Base-by-base conservation (phyloP, 2,113 vertebrate species). In the Cottus gobio region DNA sequence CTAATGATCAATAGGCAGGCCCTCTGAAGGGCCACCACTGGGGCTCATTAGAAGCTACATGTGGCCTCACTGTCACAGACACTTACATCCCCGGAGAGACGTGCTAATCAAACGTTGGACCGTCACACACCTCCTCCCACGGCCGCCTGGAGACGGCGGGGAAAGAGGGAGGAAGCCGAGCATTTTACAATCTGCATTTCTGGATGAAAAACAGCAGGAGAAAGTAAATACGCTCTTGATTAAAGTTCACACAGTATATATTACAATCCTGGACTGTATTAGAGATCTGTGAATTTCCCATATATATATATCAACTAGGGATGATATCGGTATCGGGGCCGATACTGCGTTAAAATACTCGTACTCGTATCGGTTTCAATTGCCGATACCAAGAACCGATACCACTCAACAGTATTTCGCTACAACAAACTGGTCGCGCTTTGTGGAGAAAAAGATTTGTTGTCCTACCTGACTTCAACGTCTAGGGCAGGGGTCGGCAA, bases 41-140 rank as follows among this genome's bases (percentile, higher is more conserved):
- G 90, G 89, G 85, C 91, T 93, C 93, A 93, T 93, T 93, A 93
- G 85, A 91, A 89, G 87, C 80, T 88, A 85, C 89, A 86, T 86
- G 75, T 78, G 85, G 81, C 87, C 73, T 13, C 62, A 71, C 79
- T 87, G 80, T 87, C 82, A 48, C 72, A 62, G 24, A 64, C 82
- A 71, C 57, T 60, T 67, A 80, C 56, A 46, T 89, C 87, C 79
- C 89, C 34, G 50, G 85, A 89, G 90, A 86, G 71, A 37, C 63
- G 37, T 82, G 77, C 89, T 90, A 84, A 90, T 91, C 91, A 92
- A 91, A 92, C 78, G 80, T 54, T 37, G 69, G 75, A 73, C 62
- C 54, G 11, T 81, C 4, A 37, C 71, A 79, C 75, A 64, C 0
- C 37, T 88, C 60, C 58, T 86, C 77, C 82, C 63, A 86, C 79